Evolutionary conservation across 2,113 vertebrate species (phyloP), one percentile per base, ranked within the genome.

Genomic region (Puffinus mauretanicus): DNA sequence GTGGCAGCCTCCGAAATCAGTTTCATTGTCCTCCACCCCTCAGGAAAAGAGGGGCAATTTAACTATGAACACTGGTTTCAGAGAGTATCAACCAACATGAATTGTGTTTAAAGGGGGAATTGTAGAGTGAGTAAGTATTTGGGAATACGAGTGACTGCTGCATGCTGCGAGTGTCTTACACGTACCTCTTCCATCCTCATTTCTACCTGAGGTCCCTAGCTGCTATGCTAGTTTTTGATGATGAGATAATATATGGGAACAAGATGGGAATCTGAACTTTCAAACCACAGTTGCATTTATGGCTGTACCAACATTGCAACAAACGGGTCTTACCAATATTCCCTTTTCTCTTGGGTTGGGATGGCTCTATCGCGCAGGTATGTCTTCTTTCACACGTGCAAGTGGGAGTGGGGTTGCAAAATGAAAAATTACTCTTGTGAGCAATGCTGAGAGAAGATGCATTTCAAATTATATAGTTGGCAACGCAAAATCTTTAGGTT

Each of bases 261-360:
- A 36, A 51, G 44, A 18, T 5, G 18, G 27, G 54, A 36, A 80
- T 49, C 26, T 24, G 21, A 67, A 21, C n/a, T 60, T 65, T 32
- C 58, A 36, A 54, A 55, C 12, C 16, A 21, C n/a, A 36, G 3
- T 27, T 4, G 1, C 21, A 13, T 24, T 71, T 30, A 9, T 20
- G 16, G 32, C 36, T 61, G 29, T 42, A 40, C 44, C 30, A 40
- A 14, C 60, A 15, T 20, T 9, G 1, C 8, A 55, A 38, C 49
- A 29, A 20, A 27, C 0, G 1, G 24, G 13, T 58, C 73, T 38
- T 57, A 14, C 19, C 8, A 12, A 1, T 32, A 4, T 38, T 73
- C 15, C 18, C 13, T 16, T 22, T 42, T 51, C 30, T 49, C n/a
- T 70, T 51, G 26, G 40, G 13, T 4, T 8, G 6, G 34, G 55